Evolutionary conservation across 2,888 invertebrate species (phyloP).

Genomic region (Digitonthophagus gazella): DNA sequence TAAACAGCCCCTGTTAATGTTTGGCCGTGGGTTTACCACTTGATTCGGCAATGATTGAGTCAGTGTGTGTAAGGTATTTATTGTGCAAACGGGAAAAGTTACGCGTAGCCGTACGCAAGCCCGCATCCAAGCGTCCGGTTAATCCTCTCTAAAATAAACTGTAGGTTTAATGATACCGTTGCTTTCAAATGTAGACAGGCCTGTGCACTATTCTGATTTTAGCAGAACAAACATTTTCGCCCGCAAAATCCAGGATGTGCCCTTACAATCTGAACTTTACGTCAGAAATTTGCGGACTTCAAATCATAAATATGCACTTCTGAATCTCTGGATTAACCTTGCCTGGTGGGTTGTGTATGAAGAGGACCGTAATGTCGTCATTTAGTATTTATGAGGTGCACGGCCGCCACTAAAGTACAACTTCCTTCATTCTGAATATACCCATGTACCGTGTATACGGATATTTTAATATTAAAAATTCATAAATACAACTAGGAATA

Average conservation of each 20-base stretch:
- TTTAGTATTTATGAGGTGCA: neutral
- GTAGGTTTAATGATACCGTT: neutral
- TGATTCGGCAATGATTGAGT: neutral
- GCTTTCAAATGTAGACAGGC: neutral
- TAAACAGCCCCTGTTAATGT: neutral
- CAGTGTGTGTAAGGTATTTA: neutral
- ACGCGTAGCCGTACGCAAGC: neutral
- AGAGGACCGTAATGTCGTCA: neutral
- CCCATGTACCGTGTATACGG: neutral
- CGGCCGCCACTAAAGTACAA: neutral
- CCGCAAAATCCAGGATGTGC: neutral
- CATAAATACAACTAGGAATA: neutral
- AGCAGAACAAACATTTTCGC: neutral
- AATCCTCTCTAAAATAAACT: neutral
- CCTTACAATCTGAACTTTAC: neutral
- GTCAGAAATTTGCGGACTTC: neutral
- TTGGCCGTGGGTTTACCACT: neutral
- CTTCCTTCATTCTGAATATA: neutral
- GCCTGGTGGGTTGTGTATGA: neutral
- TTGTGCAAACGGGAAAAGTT: neutral
- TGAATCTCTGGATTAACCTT: neutral
- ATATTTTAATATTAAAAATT: neutral
- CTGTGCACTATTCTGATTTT: neutral
- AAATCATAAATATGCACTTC: neutral
- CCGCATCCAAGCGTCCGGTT: no score